Evolutionary conservation across 2,113 vertebrate genomes (phyloP).

Genomic region (Hippopotamus amphibius): DNA sequence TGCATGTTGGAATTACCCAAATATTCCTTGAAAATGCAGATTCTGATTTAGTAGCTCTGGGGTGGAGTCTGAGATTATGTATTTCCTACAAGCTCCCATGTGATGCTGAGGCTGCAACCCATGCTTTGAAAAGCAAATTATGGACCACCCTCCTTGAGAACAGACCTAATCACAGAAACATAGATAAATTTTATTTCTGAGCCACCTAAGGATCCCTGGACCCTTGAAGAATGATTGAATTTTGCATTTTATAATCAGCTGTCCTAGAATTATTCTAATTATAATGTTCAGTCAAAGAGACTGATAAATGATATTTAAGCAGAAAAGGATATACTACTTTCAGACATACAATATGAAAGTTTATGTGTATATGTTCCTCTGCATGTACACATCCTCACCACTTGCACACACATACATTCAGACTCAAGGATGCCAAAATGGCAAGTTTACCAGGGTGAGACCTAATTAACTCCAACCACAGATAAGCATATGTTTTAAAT

Average conservation of each 20-base stretch:
- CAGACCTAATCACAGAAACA: not conserved
- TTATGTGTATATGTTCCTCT: not conserved
- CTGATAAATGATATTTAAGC: not conserved
- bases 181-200: not conserved
- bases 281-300: not conserved
- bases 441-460: not conserved
- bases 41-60: not conserved
- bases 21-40: not conserved
- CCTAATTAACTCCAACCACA: not conserved
- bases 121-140: not conserved
- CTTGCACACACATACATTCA: not conserved
- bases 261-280: not conserved
- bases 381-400: not conserved
- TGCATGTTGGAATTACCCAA: not conserved
- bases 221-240: not conserved
- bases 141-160: not conserved
- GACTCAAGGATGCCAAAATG: not conserved
- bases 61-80: not conserved
- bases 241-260: not conserved
- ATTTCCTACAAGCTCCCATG: not conserved
- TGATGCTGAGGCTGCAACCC: not conserved
- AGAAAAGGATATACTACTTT: not conserved
- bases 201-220: accelerated
- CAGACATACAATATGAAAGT: not conserved
- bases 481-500: not conserved